Conservation (phyloP, 30 jellyfish, hydroid and myxozoan species). For the Pseudorhiza aurosa region DNA sequence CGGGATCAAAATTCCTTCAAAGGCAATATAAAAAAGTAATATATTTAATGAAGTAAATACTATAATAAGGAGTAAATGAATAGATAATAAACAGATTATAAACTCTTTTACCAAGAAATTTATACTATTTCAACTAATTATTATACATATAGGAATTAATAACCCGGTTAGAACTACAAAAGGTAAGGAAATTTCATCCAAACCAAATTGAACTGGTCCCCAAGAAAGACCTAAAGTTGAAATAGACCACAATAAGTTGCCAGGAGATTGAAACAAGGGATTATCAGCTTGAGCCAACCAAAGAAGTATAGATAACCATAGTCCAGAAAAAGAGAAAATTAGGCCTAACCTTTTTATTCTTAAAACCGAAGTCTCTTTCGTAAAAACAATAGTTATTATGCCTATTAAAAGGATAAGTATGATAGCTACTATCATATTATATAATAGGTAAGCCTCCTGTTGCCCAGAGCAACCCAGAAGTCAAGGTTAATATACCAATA, state of each 20-base stretch:
- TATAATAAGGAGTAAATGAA: neutral
- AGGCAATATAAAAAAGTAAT: conserved; percentile 57
- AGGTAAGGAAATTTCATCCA: conserved; percentile 59
- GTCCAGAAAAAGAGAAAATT: neutral
- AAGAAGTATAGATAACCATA: neutral
- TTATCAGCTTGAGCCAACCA: neutral
- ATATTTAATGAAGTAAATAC: conserved; percentile 57
- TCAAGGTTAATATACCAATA: neutral
- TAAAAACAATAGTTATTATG: neutral
- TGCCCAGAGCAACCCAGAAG: neutral
- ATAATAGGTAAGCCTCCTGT: conserved; percentile 15
- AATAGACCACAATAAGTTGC: neutral
- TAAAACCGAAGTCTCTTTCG: neutral
- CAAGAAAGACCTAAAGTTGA: neutral
- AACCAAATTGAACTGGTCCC: conserved; percentile 4
- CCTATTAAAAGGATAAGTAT: neutral
- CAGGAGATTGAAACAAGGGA: neutral
- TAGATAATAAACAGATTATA: neutral
- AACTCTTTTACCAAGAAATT: conserved; percentile 33
- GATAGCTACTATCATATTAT: neutral
- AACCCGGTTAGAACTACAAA: conserved; percentile 41
- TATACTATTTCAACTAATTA: conserved; percentile 32
- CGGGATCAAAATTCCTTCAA: conserved; percentile 73
- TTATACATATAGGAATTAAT: conserved; percentile 54
- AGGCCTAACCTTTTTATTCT: neutral